These are phyloP conservation scores for Pristionchus exspectatus DNA, from an alignment of 2,888 invertebrate genomes.

Conservation along the genomic window DNA sequence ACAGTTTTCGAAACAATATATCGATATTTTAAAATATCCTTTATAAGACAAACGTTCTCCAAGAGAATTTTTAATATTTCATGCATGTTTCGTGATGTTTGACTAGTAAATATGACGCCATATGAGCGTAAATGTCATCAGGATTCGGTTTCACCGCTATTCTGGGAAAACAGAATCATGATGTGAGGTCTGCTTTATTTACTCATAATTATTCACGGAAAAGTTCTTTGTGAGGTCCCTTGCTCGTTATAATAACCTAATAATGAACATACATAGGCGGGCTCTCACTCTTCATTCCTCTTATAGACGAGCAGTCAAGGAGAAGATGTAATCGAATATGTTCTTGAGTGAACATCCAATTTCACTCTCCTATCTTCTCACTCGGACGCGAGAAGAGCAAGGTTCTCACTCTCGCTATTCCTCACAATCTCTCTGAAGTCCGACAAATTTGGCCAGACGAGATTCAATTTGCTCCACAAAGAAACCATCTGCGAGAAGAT, in stretches of 20 bases:
- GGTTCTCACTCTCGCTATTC: background rate
- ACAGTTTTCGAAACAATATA: too few species aligned
- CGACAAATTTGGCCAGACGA: background rate
- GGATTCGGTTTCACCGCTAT: too few species aligned
- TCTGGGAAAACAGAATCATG: slow-evolving; percentile 1
- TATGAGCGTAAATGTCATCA: too few species aligned
- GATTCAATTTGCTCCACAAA: background rate
- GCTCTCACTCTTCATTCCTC: background rate
- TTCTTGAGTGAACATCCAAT: slow-evolving; percentile 6
- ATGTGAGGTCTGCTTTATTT: background rate
- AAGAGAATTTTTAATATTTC: too few species aligned
- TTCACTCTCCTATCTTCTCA: background rate
- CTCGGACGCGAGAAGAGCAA: background rate
- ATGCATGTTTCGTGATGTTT: too few species aligned
- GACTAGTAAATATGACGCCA: too few species aligned
- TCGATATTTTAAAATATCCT: too few species aligned
- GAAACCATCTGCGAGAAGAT: background rate
- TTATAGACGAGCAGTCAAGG: background rate
- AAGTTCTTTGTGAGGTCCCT: slow-evolving; percentile 1
- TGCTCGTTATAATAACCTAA: background rate
- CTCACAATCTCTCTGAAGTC: background rate
- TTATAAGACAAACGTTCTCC: too few species aligned
- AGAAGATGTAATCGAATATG: slow-evolving; percentile 7
- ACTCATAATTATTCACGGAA: background rate
- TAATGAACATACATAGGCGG: background rate